These are phyloP conservation scores for Hippocampus mohnikei DNA, from an alignment of 2,113 vertebrate species.

Conservation along the genomic window DNA sequence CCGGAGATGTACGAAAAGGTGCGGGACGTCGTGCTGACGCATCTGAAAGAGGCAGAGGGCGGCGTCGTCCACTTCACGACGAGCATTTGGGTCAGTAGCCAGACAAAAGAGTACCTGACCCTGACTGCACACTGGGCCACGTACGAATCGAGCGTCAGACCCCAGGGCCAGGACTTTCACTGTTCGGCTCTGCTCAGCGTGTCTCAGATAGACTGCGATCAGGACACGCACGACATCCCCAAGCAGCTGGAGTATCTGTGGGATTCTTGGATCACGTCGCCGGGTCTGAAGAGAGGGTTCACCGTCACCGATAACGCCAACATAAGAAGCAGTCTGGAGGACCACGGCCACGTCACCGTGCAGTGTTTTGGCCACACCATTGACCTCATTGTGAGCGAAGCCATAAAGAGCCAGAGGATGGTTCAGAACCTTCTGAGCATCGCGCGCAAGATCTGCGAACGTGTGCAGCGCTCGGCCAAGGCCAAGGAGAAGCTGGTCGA, in stretches of 20 bases:
- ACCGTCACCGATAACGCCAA: conserved; percentile 87
- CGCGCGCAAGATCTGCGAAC: conserved; percentile 92
- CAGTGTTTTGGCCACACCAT: conserved; percentile 92
- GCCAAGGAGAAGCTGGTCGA: conserved; percentile 87
- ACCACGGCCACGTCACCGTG: conserved; percentile 82
- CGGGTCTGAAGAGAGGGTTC: conserved; percentile 88
- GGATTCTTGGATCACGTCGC: conserved; percentile 91
- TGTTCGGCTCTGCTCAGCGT: conserved; percentile 90
- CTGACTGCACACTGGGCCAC: conserved; percentile 94
- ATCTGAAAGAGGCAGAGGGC: conserved; percentile 89
- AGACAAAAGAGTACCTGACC: conserved; percentile 91
- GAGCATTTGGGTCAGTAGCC: conserved; percentile 91
- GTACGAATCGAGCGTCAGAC: conserved; percentile 82
- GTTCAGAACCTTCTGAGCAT: conserved; percentile 93
- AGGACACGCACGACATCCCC: conserved; percentile 82
- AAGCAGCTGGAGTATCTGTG: conserved; percentile 93
- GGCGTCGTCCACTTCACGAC: conserved; percentile 93
- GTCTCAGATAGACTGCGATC: conserved; percentile 88
- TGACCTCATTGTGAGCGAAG: conserved; percentile 88
- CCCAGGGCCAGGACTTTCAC: conserved; percentile 87
- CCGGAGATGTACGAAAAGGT: conserved; percentile 94
- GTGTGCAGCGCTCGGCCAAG: conserved; percentile 84
- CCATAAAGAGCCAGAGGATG: conserved; percentile 97
- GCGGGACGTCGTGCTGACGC: conserved; percentile 82
- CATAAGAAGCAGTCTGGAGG: conserved; percentile 83